These are phyloP conservation scores for Rousettus leschenaultii DNA, from an alignment of 2,113 vertebrate genomes.

Conservation along the genomic window DNA sequence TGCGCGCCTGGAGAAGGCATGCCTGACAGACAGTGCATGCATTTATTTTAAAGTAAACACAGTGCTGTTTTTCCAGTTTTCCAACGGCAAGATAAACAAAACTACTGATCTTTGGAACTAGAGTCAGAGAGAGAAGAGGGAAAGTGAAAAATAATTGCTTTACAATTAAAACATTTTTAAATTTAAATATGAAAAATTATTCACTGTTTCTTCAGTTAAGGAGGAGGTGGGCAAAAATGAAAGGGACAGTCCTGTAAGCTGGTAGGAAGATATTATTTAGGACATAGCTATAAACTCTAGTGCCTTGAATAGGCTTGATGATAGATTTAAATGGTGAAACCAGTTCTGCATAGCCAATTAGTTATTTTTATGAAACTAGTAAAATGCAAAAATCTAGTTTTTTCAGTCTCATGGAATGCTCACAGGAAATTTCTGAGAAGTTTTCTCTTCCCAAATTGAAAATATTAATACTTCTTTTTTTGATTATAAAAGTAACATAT, in stretches of 20 bases:
- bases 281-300: background rate
- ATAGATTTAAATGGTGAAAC: background rate
- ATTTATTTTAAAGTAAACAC: conserved; percentile 59
- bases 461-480: background rate
- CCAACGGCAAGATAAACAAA: conserved; percentile 38
- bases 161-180: conserved; percentile 29
- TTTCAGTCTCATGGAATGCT: background rate
- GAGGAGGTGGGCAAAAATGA: background rate
- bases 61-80: conserved; percentile 1
- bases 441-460: background rate
- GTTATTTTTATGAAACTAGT: background rate
- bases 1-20: background rate
- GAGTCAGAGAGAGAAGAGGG: conserved; percentile 15
- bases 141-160: background rate
- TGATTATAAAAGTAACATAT: background rate
- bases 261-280: background rate
- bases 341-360: background rate
- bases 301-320: background rate
- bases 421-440: background rate
- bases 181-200: conserved; percentile 24
- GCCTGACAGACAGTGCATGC: background rate
- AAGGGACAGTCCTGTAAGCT: background rate
- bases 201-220: background rate
- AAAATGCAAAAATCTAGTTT: background rate
- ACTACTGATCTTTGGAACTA: background rate